Percentiles rank a stretch among this genome's conserved stretches.
phyloP scores from a whole-genome alignment of 2,113 vertebrate genomes.

The Alouatta palliata region DNA sequence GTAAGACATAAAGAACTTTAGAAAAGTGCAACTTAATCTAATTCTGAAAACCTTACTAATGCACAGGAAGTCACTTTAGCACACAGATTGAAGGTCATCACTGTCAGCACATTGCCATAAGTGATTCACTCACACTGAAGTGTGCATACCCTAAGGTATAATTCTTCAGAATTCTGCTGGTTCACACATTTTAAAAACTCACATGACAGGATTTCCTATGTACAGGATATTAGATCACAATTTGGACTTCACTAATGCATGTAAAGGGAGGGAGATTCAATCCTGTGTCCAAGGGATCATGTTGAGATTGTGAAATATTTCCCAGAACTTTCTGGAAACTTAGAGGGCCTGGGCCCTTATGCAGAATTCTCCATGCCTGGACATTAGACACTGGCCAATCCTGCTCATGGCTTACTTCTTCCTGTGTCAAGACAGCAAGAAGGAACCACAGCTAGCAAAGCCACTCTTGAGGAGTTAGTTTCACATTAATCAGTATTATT shows the following conservation, averaged over 20 bases:
- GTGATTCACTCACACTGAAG: background rate
- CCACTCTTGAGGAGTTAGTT: background rate
- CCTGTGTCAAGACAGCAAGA: background rate
- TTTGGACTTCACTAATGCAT: background rate
- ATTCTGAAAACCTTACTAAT: background rate
- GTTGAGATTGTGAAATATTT: background rate
- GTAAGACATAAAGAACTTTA: conserved; percentile 19
- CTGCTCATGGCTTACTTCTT: background rate
- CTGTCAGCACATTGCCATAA: background rate
- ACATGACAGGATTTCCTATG: background rate
- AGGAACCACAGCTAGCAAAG: background rate
- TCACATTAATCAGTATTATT: background rate
- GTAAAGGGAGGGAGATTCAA: background rate
- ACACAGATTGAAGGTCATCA: background rate
- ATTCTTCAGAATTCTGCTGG: background rate
- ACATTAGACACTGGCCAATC: background rate
- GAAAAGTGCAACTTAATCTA: background rate
- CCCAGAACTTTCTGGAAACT: conserved; percentile 40
- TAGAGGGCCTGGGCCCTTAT: background rate
- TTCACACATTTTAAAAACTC: conserved; percentile 8
- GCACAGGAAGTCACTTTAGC: background rate
- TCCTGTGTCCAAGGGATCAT: background rate
- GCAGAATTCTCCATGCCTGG: background rate
- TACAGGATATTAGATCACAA: background rate
- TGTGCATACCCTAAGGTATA: background rate